phyloP scores from a whole-genome alignment of 2,797 vertebrate genomes.

The Scolopax bukidnonensis region DNA sequence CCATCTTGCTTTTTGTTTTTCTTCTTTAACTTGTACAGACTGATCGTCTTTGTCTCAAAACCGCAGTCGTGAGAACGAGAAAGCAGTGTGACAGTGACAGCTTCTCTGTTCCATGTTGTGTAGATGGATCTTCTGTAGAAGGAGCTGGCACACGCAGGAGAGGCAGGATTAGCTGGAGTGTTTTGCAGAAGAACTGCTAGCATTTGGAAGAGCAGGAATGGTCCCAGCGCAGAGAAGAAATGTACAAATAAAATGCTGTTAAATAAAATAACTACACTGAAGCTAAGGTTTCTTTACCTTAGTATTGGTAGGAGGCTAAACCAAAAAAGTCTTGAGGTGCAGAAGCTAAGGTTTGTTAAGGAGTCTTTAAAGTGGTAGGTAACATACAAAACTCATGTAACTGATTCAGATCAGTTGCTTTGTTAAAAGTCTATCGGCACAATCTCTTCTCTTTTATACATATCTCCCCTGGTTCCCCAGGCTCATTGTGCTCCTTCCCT shows the following conservation, averaged over 20 bases:
- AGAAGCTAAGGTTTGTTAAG: neutral
- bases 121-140: neutral
- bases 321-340: neutral
- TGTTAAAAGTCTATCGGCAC: neutral
- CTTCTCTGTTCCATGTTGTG: neutral
- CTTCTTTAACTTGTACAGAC: neutral
- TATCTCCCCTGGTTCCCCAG: neutral
- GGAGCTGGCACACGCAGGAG: neutral
- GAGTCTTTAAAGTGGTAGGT: neutral
- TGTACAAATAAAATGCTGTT: neutral
- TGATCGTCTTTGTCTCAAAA: neutral
- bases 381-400: neutral
- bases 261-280: neutral
- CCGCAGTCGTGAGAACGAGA: neutral
- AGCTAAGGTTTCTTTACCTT: neutral
- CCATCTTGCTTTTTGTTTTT: neutral
- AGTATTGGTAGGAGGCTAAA: neutral
- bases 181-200: neutral
- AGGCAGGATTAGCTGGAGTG: neutral
- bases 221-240: neutral
- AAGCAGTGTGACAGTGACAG: neutral
- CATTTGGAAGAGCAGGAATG: neutral
- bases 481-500: neutral
- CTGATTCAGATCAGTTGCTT: neutral
- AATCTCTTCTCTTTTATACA: neutral